Percentiles rank a stretch among this genome's conserved stretches.
Evolutionary conservation across 2,113 vertebrate genomes (phyloP).

Genomic region (Alligator sinensis): DNA sequence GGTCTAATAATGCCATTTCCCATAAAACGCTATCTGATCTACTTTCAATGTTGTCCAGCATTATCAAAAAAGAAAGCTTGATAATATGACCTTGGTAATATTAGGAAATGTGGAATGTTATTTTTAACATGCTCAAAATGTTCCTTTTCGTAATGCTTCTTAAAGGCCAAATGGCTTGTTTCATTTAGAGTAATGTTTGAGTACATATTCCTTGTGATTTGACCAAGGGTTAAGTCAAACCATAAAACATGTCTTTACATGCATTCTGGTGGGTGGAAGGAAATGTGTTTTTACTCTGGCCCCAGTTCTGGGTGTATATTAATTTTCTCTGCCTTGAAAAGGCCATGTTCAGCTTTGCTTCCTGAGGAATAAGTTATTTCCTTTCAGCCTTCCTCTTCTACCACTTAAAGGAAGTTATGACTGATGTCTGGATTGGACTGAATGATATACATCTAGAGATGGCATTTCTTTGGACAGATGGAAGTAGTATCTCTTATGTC

Average conservation of each 20-base stretch:
- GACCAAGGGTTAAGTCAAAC: too few species aligned
- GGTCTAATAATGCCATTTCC: not conserved
- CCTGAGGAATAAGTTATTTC: not conserved
- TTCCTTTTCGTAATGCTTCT: not conserved
- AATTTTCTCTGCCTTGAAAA: not conserved
- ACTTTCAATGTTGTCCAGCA: not conserved
- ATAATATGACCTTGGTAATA: not conserved
- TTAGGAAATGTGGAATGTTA: not conserved
- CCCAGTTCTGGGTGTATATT: too few species aligned
- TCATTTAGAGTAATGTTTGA: not conserved
- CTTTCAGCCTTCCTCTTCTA: slow-evolving; percentile 86
- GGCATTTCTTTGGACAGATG: slow-evolving; percentile 89
- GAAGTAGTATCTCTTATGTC: slow-evolving; percentile 82
- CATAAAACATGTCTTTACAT: not conserved
- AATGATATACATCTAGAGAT: slow-evolving; percentile 87
- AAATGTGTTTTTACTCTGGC: not conserved
- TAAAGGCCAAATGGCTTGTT: not conserved
- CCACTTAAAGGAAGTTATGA: slow-evolving; percentile 68
- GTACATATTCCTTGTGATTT: not conserved
- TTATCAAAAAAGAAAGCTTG: not conserved
- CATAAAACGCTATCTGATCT: not conserved
- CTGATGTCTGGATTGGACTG: slow-evolving; percentile 86
- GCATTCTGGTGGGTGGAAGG: not conserved
- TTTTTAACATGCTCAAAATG: not conserved
- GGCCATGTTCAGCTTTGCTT: too few species aligned